Percentiles rank a stretch among this genome's conserved stretches.
phyloP scores from a whole-genome alignment of 2,888 invertebrate genomes.

The Torymus auratus region DNA sequence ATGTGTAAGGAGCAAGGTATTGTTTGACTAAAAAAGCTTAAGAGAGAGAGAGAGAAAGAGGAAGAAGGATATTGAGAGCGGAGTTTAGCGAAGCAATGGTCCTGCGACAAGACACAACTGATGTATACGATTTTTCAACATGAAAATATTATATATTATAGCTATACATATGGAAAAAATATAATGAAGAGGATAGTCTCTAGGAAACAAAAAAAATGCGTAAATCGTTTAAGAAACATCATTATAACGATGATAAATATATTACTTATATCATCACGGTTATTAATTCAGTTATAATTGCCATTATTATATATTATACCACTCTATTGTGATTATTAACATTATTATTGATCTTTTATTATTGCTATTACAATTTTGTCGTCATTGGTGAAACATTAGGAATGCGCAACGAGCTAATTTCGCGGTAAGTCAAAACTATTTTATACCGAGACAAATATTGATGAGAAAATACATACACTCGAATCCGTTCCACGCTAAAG shows the following conservation, averaged over 20 bases:
- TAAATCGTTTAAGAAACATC: constrained; percentile 69
- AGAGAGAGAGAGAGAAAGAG: constrained; percentile 11
- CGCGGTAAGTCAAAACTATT: constrained; percentile 56
- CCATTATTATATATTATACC: constrained; percentile 61
- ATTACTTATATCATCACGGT: constrained; percentile 61
- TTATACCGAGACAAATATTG: constrained; percentile 47
- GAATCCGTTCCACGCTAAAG: constrained; percentile 58
- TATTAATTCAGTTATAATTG: constrained; percentile 62
- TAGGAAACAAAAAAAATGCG: constrained; percentile 64
- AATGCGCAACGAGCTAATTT: constrained; percentile 56
- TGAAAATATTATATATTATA: constrained; percentile 76
- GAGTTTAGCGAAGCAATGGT: constrained; percentile 73
- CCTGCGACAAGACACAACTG: constrained; percentile 76
- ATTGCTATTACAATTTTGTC: constrained; percentile 53
- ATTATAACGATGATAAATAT: constrained; percentile 70
- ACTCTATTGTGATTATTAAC: constrained; percentile 61
- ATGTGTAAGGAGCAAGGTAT: constrained; percentile 42
- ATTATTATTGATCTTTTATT: constrained; percentile 58
- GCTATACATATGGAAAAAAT: constrained; percentile 74
- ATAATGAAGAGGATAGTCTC: constrained; percentile 73
- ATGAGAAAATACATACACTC: constrained; percentile 40
- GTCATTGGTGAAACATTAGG: constrained; percentile 50
- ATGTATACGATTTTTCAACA: constrained; percentile 79
- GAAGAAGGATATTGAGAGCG: constrained; percentile 56
- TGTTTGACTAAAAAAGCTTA: constrained; percentile 49